Percentiles rank a stretch among this genome's conserved stretches.
These are phyloP conservation scores for Bursaphelenchus mucronatus DNA, from an alignment of 1,140 invertebrate genomes.

Conservation along the genomic window DNA sequence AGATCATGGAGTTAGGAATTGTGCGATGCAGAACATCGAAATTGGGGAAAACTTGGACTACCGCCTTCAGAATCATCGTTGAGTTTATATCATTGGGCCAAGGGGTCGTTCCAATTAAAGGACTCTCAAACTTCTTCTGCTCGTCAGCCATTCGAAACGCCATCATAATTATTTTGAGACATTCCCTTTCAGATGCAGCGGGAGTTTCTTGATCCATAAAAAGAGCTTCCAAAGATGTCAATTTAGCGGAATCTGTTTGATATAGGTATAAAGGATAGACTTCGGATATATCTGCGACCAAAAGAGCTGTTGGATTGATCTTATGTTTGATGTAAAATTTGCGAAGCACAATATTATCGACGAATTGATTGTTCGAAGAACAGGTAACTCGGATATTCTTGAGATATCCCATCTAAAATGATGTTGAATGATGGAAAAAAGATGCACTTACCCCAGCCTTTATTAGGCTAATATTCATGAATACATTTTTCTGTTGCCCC, in stretches of 20 bases:
- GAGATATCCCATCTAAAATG: slow-evolving; percentile 8
- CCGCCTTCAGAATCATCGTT: background rate
- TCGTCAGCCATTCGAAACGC: slow-evolving; percentile 2
- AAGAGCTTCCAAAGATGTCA: background rate
- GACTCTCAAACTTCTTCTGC: background rate
- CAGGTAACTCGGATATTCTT: background rate
- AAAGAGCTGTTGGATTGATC: background rate
- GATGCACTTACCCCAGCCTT: too few species aligned
- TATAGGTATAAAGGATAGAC: background rate
- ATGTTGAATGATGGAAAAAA: background rate
- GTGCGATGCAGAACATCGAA: slow-evolving; percentile 14
- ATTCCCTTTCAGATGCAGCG: background rate
- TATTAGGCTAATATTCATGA: too few species aligned
- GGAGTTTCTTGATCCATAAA: slow-evolving; percentile 1
- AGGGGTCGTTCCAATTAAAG: background rate
- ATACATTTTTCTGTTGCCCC: background rate
- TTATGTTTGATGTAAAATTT: background rate
- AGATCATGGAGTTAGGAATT: background rate
- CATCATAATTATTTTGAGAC: background rate
- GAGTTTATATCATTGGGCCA: slow-evolving; percentile 5
- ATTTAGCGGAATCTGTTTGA: background rate
- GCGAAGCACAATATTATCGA: background rate
- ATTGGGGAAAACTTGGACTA: slow-evolving; percentile 16
- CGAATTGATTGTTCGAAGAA: background rate
- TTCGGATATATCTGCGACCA: slow-evolving; percentile 10